phyloP scores from a whole-genome alignment of 2,113 vertebrate genomes.

The Muscicapa adusta region DNA sequence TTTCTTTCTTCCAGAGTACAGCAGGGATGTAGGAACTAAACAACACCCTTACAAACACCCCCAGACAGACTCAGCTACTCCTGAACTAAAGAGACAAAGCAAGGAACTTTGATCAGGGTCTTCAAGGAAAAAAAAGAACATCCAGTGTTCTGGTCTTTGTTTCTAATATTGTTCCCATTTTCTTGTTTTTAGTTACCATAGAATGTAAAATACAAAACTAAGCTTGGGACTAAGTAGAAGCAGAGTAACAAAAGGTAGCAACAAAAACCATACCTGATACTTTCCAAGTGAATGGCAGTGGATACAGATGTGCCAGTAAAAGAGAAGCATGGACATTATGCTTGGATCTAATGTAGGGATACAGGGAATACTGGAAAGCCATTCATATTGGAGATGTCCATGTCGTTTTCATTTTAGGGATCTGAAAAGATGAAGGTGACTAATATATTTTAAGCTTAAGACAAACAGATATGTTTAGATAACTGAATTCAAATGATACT shows the following conservation, averaged over 20 bases:
- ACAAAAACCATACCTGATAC: neutral
- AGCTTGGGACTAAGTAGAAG: neutral
- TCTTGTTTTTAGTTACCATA: neutral
- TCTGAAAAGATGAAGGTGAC: neutral
- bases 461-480: neutral
- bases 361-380: neutral
- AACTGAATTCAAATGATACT: fast-evolving
- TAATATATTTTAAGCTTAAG: neutral
- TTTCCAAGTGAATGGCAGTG: neutral
- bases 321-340: neutral
- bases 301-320: no score
- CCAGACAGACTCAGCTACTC: neutral
- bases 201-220: neutral
- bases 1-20: neutral
- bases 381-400: neutral
- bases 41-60: neutral
- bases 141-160: neutral
- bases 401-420: neutral
- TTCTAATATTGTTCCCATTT: neutral
- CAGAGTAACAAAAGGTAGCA: neutral
- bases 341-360: neutral
- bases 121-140: neutral
- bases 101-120: neutral
- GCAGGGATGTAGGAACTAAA: neutral
- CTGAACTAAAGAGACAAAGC: neutral